These are phyloP conservation scores for Scomber japonicus DNA, from an alignment of 2,113 vertebrate genomes.

Conservation along the genomic window DNA sequence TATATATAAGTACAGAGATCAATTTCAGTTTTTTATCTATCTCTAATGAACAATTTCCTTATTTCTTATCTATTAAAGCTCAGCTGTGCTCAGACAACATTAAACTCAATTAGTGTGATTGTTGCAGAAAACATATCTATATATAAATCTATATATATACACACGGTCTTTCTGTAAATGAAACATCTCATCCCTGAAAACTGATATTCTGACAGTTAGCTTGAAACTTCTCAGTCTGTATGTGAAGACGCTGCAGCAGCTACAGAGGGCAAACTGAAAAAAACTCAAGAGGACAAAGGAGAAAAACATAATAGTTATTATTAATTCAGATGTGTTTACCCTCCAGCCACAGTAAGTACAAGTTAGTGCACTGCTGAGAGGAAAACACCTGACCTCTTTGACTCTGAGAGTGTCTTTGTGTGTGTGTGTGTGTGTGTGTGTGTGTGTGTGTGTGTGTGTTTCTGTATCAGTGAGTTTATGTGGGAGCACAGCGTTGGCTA, in stretches of 20 bases:
- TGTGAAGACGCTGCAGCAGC: not conserved
- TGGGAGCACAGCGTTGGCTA: conserved; percentile 26
- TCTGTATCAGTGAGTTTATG: conserved; percentile 20
- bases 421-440: conserved; percentile 26
- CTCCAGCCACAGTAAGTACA: conserved; percentile 16
- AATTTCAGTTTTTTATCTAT: too few relatives aligned
- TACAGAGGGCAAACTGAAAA: conserved; percentile 30
- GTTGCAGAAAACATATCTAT: not conserved
- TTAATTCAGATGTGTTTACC: conserved; percentile 44
- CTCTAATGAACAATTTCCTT: too few relatives aligned
- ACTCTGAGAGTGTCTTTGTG: not conserved
- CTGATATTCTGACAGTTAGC: not conserved
- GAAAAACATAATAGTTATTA: conserved; percentile 17
- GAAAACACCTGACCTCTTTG: conserved; percentile 46
- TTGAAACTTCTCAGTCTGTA: not conserved
- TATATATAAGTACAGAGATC: too few relatives aligned
- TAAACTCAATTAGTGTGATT: too few relatives aligned
- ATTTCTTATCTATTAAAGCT: too few relatives aligned
- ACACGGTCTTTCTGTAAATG: not conserved
- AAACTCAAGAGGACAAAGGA: conserved; percentile 12
- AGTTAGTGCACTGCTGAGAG: conserved; percentile 7
- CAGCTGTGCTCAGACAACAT: too few relatives aligned
- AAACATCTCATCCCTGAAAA: not conserved
- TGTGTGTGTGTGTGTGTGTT: conserved; percentile 22
- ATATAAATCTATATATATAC: too few relatives aligned